Percentiles rank a stretch among this genome's conserved stretches.
Conservation (phyloP, 1,140 invertebrate genomes). For the Nixonia krombeini region DNA sequence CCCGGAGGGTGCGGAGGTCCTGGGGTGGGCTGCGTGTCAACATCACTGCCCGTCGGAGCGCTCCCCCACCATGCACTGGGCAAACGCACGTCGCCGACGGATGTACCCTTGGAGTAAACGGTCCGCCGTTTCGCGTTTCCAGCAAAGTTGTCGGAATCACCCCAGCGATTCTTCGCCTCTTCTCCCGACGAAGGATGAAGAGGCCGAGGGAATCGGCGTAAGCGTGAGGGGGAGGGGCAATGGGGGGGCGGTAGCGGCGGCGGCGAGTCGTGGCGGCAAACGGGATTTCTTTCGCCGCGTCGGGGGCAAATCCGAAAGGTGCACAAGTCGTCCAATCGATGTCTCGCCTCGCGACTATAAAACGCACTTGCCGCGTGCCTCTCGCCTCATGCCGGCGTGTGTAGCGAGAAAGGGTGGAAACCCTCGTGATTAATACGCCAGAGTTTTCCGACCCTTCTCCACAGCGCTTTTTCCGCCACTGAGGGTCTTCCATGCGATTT, state of each 20-base stretch:
- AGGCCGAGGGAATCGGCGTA: neutral
- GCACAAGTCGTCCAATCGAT: slow-evolving; percentile 17
- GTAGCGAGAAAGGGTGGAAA: slow-evolving; percentile 49
- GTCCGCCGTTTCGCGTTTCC: slow-evolving; percentile 34
- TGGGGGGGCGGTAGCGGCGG: neutral
- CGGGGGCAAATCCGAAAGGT: too few relatives aligned
- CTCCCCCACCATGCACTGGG: neutral
- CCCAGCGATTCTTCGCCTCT: slow-evolving; percentile 1
- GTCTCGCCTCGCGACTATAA: slow-evolving; percentile 30
- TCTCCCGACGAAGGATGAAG: slow-evolving; percentile 10
- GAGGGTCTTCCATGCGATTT: slow-evolving; percentile 29
- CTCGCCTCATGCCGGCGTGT: slow-evolving; percentile 24
- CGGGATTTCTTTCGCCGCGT: slow-evolving; percentile 2
- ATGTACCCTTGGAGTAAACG: slow-evolving; percentile 56
- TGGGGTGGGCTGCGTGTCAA: too few relatives aligned
- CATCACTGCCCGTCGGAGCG: slow-evolving; percentile 44
- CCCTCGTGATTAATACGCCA: slow-evolving; percentile 49
- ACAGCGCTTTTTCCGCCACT: slow-evolving; percentile 15
- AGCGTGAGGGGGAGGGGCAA: too few relatives aligned
- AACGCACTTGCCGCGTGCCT: slow-evolving; percentile 36
- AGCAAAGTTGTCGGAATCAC: slow-evolving; percentile 6
- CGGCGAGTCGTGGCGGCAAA: neutral
- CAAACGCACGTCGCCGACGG: slow-evolving; percentile 5
- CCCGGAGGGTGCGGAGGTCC: too few relatives aligned
- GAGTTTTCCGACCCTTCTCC: slow-evolving; percentile 44